Base-by-base conservation (phyloP, 2,797 vertebrate species). In the Triplophysa bombifrons region DNA sequence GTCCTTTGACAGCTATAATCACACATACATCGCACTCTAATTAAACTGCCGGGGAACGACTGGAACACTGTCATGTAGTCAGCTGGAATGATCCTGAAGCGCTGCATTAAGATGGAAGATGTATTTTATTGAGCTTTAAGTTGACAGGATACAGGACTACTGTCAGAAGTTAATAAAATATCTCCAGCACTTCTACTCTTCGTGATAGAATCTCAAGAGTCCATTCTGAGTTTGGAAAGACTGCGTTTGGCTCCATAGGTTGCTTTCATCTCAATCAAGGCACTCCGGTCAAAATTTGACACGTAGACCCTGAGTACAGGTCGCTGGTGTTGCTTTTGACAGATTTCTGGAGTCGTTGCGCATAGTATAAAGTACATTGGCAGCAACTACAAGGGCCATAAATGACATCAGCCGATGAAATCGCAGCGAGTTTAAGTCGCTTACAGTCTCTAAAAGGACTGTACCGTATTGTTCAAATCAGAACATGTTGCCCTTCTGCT, bases 31-130 rank as follows among this genome's bases (percentile, higher is more conserved):
- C 87, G 85, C 78, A 74, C 84, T 89, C 86, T 92, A 91, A 93
- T 93, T 92, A 93, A 89, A 89, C 88, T 87, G 90, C 88, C 86
- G 87, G 89, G 90, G 88, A 82, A 87, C 87, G 87, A 86, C 86
- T 88, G 87, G 86, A 86, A 82, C 84, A 71, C 84, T 75, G 82
- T 80, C 83, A 88, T 87, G 84, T 88, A 89, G 89, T 91, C 87
- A 87, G 85, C 67, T 51, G 85, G 86, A 90, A 90, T 90, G 88
- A 88, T 86, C 82, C 30, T 63, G 86, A 88, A 80, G 71, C 90
- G 83, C 89, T 72, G 80, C 87, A 83, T 81, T 86, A 86, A 86
- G 87, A 91, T 87, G 82, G 84, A 86, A 87, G 88, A 87, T 80
- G 87, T 74, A 25, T 84, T 90, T 86, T 87, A 90, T 89, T 91